A percentile compares a stretch with the other conserved stretches of the same genome.
These are phyloP conservation scores for Gymnocypris eckloni DNA, from an alignment of 2,797 vertebrate species.

Conservation along the genomic window DNA sequence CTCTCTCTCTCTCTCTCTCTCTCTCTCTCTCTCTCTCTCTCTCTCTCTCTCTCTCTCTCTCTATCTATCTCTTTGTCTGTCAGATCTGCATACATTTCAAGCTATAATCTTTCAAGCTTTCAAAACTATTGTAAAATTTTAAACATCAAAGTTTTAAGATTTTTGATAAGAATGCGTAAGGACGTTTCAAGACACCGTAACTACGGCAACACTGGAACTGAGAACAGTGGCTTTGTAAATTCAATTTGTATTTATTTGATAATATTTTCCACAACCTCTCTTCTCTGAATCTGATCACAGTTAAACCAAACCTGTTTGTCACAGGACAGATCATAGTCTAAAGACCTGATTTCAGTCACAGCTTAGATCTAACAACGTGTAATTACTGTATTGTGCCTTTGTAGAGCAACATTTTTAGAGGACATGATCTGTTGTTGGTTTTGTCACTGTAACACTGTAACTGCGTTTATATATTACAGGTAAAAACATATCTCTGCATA, in stretches of 20 bases:
- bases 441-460: neutral
- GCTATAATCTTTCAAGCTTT: neutral
- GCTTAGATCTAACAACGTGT: neutral
- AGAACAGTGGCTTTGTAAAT: neutral
- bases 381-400: slow-evolving; percentile 9
- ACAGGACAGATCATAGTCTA: neutral
- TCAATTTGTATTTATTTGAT: neutral
- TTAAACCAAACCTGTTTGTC: neutral
- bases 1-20: no score
- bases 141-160: neutral
- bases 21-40: neutral
- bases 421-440: neutral
- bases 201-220: neutral
- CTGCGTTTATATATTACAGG: neutral
- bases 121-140: neutral
- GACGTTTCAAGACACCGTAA: neutral
- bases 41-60: no score
- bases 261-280: neutral
- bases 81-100: neutral
- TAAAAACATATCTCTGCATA: neutral
- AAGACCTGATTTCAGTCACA: neutral
- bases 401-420: neutral
- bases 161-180: neutral
- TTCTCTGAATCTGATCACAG: slow-evolving; percentile 5
- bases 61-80: neutral